Evolutionary conservation across 2,888 invertebrate genomes (phyloP).

Genomic region (Alentia gelatinosa): DNA sequence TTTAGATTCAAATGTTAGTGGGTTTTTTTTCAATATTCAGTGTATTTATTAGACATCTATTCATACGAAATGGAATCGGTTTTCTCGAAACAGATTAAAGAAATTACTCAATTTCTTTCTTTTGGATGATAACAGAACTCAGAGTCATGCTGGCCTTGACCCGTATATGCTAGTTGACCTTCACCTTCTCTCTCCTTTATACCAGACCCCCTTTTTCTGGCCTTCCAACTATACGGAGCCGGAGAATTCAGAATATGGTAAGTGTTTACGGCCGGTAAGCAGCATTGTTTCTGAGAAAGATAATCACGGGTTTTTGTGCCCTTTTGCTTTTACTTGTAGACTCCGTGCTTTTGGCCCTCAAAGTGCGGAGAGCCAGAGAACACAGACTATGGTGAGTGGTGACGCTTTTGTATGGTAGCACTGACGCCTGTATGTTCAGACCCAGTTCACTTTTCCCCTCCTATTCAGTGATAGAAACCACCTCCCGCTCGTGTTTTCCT

Average conservation of each 20-base stretch:
- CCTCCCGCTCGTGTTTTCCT: background rate
- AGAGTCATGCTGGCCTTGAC: background rate
- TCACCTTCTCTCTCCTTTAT: constrained; percentile 46
- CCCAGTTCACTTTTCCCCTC: background rate
- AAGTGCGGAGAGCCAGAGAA: constrained; percentile 98
- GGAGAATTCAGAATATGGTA: constrained; percentile 99
- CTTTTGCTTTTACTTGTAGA: constrained; percentile 84
- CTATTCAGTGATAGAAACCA: background rate
- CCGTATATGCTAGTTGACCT: constrained; percentile 10
- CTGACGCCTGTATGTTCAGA: background rate
- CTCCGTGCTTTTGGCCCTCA: constrained; percentile 99
- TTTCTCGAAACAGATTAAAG: too few species aligned
- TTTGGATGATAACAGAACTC: background rate
- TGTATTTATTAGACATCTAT: too few species aligned
- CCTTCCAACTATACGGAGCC: constrained; percentile 98
- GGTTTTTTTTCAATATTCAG: too few species aligned
- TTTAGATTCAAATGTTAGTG: too few species aligned
- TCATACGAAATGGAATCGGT: too few species aligned
- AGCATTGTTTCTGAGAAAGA: background rate
- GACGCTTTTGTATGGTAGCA: background rate
- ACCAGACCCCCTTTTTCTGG: constrained; percentile 99
- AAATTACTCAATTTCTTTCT: too few species aligned
- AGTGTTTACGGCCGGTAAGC: constrained; percentile 69
- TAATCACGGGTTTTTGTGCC: constrained; percentile 21
- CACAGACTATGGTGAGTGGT: constrained; percentile 94